Base-by-base conservation (phyloP, 2,888 invertebrate genomes). In the Aphidoletes aphidimyza region DNA sequence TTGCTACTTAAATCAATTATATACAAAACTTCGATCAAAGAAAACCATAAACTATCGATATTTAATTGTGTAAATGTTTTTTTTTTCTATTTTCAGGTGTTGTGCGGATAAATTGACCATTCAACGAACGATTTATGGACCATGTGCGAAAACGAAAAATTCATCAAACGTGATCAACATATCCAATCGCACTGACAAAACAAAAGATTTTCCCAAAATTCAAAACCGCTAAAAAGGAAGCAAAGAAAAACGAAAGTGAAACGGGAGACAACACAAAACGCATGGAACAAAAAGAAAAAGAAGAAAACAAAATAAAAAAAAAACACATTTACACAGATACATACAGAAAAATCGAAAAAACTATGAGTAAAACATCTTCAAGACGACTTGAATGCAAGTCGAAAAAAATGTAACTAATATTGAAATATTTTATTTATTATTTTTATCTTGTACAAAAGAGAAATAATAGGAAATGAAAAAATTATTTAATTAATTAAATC, bases 321-420 rank as follows among this genome's bases (percentile, higher is more conserved):
- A 30, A 2, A 6, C 1, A 69, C 11, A 17, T 14, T 9, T 14
- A 42, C 42, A 42, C 6, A 6, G 14, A 42, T 14, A 42, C 42
- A 42, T 14, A 42, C 42, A 42, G 14, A 42, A 42, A 42, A 42
- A 42, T 42, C 42, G 42, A n/a, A 42, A 42, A 30, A 69, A 69
- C 8, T 30, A 3, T 69, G 69, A 34, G 69, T 69, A 30, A 69
- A 69, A 34, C 69, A 69, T 30, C 69, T 69, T 30, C 34, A 17
- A 69, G 34, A n/a, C 69, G 26, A 30, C 69, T 69, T 69, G 69
- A 69, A 69, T 30, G 11, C 69, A 69, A 69, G 69, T 69, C 69
- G 69, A 69, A 69, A 69, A 30, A 69, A 69, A 69, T 69, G 69
- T 69, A 69, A 69, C 69, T 69, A 69, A 69, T 69, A 69, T 69